Base-by-base conservation (phyloP, 1,140 invertebrate species). In the Drosophila bifasciata region DNA sequence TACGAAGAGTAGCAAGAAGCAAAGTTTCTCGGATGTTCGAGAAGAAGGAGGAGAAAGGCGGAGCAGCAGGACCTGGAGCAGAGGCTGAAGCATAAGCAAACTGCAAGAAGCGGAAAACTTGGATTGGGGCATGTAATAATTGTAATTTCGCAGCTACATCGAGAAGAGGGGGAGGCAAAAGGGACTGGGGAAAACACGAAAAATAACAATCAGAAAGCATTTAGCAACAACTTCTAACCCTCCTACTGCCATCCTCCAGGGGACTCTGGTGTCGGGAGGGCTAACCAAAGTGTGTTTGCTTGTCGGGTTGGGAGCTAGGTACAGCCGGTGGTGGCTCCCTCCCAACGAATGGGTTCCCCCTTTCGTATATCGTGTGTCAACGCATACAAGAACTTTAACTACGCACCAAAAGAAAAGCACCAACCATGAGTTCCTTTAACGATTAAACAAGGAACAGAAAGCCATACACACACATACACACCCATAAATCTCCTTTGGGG, bases 121-220 rank as follows among this genome's bases (percentile, higher is more conserved):
- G 41, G 50, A 50, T 39, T 13, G 40, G 50, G 71, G 62, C 69
- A 79, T 88, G 79, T 90, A 90, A 90, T 90, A 90, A 90, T 90
- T 90, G 81, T 90, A 84, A 90, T 88, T 81, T 85, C 66, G 79
- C 68, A 71, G 79, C 41, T 57, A 81, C 74, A 73, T 44, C 59
- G 62, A 70, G 60, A 61, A 59, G 57, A n/a, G n/a, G n/a, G n/a
- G 57, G 32, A 32, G 19, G 19, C 1, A 11, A 63, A 19, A 39
- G 16, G 46, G 39, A 17, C 25, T n/a, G 23, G 60, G 49, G 62
- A 71, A 68, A 83, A 88, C 88, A 90, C 83, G 88, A 81, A 80
- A 88, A 90, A 90, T 79, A 90, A 84, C 88, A 90, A 90, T 90
- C 88, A 84, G 83, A 90, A 90, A 90, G 79, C 88, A 90, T 90